Evolutionary conservation across 2,113 vertebrate genomes (phyloP), one percentile per base, ranked within the genome.

Genomic region (Rhagologus leucostigma): DNA sequence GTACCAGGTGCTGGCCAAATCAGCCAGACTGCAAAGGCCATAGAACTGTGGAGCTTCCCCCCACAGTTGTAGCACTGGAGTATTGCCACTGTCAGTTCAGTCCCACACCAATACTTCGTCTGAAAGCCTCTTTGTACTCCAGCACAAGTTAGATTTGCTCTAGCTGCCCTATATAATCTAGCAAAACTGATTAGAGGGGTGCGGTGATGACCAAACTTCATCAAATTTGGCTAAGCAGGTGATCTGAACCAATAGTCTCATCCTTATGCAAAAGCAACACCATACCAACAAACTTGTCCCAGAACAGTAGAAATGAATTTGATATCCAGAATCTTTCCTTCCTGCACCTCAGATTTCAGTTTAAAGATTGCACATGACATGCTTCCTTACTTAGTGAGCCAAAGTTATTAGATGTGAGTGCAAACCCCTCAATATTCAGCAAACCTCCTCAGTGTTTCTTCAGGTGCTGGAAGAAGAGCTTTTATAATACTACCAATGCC

Each of bases 321-420:
- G 7, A 19, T 19, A 64, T 5, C 5, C 44, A 46, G 8, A 39
- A 82, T 21, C 18, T 49, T 24, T 73, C 59, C 23, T 47, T 37
- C 16, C 13, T 50, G 17, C 44, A 76, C 3, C 17, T 53, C 41
- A 69, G 17, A 46, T 17, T n/a, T 29, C 3, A 41, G 7, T 37
- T 77, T 49, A 71, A 73, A 57, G 6, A 64, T 6, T 39, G 27
- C 33, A 39, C 5, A 11, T 7, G 1, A 77, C 18, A 47, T 30
- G 6, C n/a, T 77, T 80, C 20, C 2, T 83, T 50, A 60, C 24
- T 69, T 9, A 22, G 30, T 7, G 7, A 74, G n/a, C 18, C 39
- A 33, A 60, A 53, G 16, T 30, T 50, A 41, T 32, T 13, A 18
- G 0, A 0, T 3, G 27, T 13, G 17, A 65, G 10, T 17, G 7